These are phyloP conservation scores for Tolmerus cingulatus DNA, from an alignment of 2,888 invertebrate genomes.

Conservation along the genomic window DNA sequence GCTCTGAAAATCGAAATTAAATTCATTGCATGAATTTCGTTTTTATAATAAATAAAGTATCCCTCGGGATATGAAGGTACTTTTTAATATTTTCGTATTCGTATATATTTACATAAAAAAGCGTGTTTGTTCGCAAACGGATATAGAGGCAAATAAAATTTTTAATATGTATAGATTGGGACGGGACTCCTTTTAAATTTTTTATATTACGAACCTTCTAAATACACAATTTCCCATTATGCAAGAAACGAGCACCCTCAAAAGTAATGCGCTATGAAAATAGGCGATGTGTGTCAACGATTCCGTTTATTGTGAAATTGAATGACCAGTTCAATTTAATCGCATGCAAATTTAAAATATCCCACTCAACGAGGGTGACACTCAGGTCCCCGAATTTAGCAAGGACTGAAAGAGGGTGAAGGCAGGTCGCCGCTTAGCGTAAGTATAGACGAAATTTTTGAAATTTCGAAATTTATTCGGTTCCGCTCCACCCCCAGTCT, in stretches of 20 bases:
- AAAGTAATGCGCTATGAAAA: background rate
- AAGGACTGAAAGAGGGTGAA: background rate
- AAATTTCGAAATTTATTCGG: constrained; percentile 45
- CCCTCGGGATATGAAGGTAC: too few relatives aligned
- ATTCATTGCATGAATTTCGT: background rate
- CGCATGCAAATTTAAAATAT: background rate
- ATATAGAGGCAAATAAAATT: background rate
- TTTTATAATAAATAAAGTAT: background rate
- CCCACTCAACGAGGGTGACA: background rate
- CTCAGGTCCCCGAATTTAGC: background rate
- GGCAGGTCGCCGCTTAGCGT: background rate
- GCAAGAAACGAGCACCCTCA: background rate
- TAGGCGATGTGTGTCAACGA: background rate
- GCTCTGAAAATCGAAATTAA: too few relatives aligned
- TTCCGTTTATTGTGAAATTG: background rate
- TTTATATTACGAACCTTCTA: background rate
- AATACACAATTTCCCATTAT: background rate
- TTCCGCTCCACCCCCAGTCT: background rate
- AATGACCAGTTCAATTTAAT: constrained; percentile 2
- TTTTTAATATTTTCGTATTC: background rate
- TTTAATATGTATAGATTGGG: background rate
- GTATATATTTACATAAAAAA: background rate
- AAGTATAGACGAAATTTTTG: constrained; percentile 31
- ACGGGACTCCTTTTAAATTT: background rate
- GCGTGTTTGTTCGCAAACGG: background rate